Base-by-base conservation (phyloP, 2,888 invertebrate species). In the Ennomos erosarius region DNA sequence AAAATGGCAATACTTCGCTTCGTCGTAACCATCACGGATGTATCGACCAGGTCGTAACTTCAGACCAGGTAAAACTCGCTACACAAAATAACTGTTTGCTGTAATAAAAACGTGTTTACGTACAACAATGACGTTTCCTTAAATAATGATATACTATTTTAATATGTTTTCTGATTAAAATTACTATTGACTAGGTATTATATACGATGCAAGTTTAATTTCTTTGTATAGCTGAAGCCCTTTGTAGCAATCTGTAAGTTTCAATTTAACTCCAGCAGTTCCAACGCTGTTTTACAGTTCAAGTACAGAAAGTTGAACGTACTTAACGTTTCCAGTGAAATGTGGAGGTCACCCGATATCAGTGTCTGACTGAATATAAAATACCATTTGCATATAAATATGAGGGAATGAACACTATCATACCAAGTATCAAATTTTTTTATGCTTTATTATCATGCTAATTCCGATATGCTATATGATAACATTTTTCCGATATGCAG, bases 301-400 rank as follows among this genome's bases (percentile, higher is more conserved):
- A 64, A 65, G 65, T 65, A 68, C 47, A 58, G 54, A 62, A 61
- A 64, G 62, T 62, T 62, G 58, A 64, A 65, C 54, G 55, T 49
- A 59, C 52, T n/a, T 49, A 65, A 58, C 43, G 50, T 53, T 59
- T 64, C 51, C 48, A 59, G 51, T 37, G 51, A 59, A 52, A 26
- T 26, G 37, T 55, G 38, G 57, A 55, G 56, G 59, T 61, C 56
- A 50, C 60, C 45, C 35, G 37, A 47, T 46, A 58, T 48, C 48
- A 54, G 48, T 45, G 48, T 58, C 35, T 55, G 40, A 39, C 37
- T 33, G 26, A 26, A 26, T 26, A 26, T 26, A 26, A 26, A 26
- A 26, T 26, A 26, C 26, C 26, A 26, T 26, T 26, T 26, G 6
- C 26, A 26, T 26, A 26, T 26, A 26, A 26, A 26, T 26, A 26